phyloP scores from a whole-genome alignment of 2,113 vertebrate species.

The Clarias magur region DNA sequence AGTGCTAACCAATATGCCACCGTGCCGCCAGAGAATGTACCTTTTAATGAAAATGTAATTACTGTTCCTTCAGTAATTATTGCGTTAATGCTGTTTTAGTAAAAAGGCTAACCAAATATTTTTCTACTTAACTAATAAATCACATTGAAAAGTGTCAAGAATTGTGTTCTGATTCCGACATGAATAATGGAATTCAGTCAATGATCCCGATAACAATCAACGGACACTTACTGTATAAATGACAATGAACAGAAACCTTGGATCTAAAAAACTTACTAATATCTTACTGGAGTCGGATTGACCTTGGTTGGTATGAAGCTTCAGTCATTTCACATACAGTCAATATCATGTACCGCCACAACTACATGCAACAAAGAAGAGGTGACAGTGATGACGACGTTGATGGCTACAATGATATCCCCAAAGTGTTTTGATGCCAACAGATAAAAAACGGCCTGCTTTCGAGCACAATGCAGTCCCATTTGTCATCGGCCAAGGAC shows the following conservation, averaged over 20 bases:
- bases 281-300: background rate
- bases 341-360: constrained; percentile 22
- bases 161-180: background rate
- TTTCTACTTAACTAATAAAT: background rate
- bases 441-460: constrained; percentile 75
- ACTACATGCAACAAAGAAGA: constrained; percentile 40
- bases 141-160: background rate
- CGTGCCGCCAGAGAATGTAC: too few relatives aligned
- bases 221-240: background rate
- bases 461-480: constrained; percentile 67
- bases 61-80: too few relatives aligned
- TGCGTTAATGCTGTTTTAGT: background rate
- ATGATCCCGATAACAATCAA: background rate
- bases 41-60: too few relatives aligned
- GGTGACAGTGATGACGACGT: constrained; percentile 60
- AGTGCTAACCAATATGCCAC: too few relatives aligned
- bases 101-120: background rate
- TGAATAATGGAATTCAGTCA: background rate
- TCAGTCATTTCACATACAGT: constrained; percentile 35
- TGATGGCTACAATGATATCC: constrained; percentile 66
- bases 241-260: background rate
- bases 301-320: constrained; percentile 44
- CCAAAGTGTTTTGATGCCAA: constrained; percentile 71
- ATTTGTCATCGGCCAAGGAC: constrained; percentile 81
- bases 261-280: background rate